Percentiles rank a stretch among this genome's conserved stretches.
Evolutionary conservation across 2,113 vertebrate genomes (phyloP).

Genomic region (Tichodroma muraria): DNA sequence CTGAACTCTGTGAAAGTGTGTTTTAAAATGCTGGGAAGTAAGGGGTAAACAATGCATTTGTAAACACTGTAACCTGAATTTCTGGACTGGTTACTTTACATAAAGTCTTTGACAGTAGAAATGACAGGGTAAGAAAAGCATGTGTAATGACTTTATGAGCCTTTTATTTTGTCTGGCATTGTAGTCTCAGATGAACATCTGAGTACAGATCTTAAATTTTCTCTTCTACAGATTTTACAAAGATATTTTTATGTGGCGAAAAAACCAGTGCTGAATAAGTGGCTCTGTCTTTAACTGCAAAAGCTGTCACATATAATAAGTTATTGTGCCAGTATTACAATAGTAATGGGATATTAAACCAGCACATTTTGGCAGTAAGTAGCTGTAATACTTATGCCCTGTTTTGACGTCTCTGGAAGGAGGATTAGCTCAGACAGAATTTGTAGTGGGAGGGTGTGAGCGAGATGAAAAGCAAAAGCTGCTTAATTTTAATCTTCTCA

Average conservation of each 20-base stretch:
- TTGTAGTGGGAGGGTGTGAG: constrained; percentile 38
- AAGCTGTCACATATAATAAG: not conserved
- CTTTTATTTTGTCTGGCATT: not conserved
- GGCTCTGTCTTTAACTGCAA: constrained; percentile 13
- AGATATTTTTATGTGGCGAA: not conserved
- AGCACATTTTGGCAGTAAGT: constrained; percentile 17
- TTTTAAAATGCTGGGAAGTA: not conserved
- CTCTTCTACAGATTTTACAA: not conserved
- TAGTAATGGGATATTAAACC: constrained; percentile 36
- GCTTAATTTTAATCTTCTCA: constrained; percentile 54
- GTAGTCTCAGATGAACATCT: not conserved
- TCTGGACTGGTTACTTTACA: not conserved
- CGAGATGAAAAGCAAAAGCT: constrained; percentile 46
- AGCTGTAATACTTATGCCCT: constrained; percentile 31
- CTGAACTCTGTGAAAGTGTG: not conserved
- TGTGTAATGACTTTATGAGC: not conserved
- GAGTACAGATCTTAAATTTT: not conserved
- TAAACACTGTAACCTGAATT: not conserved
- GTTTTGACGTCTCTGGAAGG: constrained; percentile 40
- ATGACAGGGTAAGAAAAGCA: not conserved
- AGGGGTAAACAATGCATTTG: not conserved
- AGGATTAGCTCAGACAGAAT: constrained; percentile 50
- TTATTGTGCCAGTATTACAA: constrained; percentile 22
- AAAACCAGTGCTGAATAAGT: not conserved
- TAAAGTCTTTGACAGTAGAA: not conserved